A percentile compares a stretch with the other conserved stretches of the same genome.
Conservation (phyloP, 2,113 vertebrate genomes). For the Grus americana region DNA sequence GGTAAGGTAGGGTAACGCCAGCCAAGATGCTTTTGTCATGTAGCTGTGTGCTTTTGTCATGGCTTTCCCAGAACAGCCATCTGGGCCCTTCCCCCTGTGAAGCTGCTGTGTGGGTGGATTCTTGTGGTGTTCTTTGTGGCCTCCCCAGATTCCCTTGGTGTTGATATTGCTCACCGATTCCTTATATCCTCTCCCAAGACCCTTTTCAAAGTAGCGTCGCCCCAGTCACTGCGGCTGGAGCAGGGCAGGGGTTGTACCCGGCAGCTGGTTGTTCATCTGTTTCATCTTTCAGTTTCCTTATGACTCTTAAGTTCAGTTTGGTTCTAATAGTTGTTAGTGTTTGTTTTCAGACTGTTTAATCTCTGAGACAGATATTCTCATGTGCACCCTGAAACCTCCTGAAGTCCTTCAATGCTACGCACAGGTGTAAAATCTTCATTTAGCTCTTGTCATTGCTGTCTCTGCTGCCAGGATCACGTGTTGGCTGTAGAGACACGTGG, state of each 20-base stretch:
- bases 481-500: accelerated
- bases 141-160: background rate
- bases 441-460: background rate
- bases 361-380: background rate
- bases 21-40: accelerated
- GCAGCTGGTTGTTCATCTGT: background rate
- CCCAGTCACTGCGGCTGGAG: background rate
- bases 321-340: accelerated
- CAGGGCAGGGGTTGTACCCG: background rate
- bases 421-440: background rate
- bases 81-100: background rate
- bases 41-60: background rate
- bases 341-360: background rate
- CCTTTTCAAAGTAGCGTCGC: background rate
- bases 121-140: background rate
- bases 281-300: background rate
- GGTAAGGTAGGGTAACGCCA: background rate
- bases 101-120: background rate
- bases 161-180: background rate
- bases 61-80: background rate
- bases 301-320: background rate
- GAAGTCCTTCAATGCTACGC: background rate
- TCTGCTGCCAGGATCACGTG: background rate
- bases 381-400: background rate
- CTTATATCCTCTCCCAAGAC: background rate